Percentiles rank a stretch among this genome's conserved stretches.
Evolutionary conservation across 2,113 vertebrate genomes (phyloP).

Genomic region (Mobula birostris): DNA sequence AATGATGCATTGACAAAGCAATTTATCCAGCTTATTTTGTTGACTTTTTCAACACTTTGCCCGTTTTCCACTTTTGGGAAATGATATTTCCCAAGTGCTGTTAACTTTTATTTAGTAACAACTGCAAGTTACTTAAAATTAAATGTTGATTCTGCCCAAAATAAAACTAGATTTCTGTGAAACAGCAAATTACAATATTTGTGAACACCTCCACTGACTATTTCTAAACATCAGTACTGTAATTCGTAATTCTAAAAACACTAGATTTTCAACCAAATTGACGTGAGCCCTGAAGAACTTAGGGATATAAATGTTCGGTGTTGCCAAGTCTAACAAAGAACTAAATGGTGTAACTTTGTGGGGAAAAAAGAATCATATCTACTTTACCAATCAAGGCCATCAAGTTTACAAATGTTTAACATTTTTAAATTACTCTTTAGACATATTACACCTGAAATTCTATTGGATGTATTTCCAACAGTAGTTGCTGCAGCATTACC

Average conservation of each 20-base stretch:
- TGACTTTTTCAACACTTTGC: background rate
- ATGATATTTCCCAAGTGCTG: background rate
- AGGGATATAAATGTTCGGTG: background rate
- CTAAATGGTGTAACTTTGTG: too few relatives aligned
- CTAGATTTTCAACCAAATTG: background rate
- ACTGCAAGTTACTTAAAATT: background rate
- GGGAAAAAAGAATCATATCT: background rate
- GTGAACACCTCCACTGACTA: slow-evolving; percentile 11
- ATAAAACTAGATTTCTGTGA: background rate
- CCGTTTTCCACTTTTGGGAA: background rate
- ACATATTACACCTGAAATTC: background rate
- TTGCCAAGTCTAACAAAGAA: background rate
- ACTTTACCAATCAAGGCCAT: background rate
- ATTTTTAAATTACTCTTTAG: background rate
- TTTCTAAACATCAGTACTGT: background rate
- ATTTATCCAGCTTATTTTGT: background rate
- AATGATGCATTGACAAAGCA: background rate
- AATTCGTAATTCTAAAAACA: slow-evolving; percentile 29
- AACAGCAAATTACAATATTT: slow-evolving; percentile 22
- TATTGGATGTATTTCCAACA: background rate
- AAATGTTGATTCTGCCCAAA: background rate
- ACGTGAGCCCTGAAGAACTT: background rate
- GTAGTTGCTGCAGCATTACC: background rate
- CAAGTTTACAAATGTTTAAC: background rate
- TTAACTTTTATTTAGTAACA: background rate